Percentiles rank a stretch among this genome's conserved stretches.
Evolutionary conservation across 2,888 invertebrate species (phyloP).

Genomic region (Eurytoma californica): DNA sequence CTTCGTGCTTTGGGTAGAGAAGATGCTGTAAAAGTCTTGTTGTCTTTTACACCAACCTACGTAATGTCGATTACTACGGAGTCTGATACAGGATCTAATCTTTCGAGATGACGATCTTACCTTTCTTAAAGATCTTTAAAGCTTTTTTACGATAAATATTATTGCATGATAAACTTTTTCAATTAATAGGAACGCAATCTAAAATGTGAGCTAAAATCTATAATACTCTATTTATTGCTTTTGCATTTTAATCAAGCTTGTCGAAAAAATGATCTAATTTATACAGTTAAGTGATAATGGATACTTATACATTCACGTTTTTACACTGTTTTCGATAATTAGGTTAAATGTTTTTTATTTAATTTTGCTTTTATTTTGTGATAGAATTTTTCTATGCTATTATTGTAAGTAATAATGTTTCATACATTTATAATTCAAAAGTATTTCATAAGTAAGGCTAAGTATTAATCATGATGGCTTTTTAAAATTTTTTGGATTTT

Average conservation of each 20-base stretch:
- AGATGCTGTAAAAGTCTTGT: constrained; percentile 70
- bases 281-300: constrained; percentile 10
- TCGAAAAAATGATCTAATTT: constrained; percentile 42
- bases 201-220: constrained; percentile 23
- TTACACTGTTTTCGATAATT: constrained; percentile 42
- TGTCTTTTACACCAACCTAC: constrained; percentile 70
- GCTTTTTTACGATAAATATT: constrained; percentile 41
- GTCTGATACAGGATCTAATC: constrained; percentile 73
- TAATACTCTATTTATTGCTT: constrained; percentile 33
- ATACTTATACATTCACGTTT: constrained; percentile 33
- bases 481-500: constrained; percentile 41
- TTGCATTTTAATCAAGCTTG: constrained; percentile 44
- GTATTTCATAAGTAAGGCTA: constrained; percentile 26
- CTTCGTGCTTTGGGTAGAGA: constrained; percentile 71
- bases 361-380: constrained; percentile 36
- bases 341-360: constrained; percentile 19
- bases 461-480: constrained; percentile 38
- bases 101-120: constrained; percentile 73
- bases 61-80: constrained; percentile 67
- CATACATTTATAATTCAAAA: constrained; percentile 35
- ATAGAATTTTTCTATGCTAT: constrained; percentile 35
- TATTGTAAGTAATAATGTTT: constrained; percentile 24
- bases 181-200: constrained; percentile 32
- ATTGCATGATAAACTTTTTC: constrained; percentile 13
- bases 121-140: constrained; percentile 52